Base-by-base conservation (phyloP, 2,888 invertebrate genomes). In the Pseudanteris insignis region DNA sequence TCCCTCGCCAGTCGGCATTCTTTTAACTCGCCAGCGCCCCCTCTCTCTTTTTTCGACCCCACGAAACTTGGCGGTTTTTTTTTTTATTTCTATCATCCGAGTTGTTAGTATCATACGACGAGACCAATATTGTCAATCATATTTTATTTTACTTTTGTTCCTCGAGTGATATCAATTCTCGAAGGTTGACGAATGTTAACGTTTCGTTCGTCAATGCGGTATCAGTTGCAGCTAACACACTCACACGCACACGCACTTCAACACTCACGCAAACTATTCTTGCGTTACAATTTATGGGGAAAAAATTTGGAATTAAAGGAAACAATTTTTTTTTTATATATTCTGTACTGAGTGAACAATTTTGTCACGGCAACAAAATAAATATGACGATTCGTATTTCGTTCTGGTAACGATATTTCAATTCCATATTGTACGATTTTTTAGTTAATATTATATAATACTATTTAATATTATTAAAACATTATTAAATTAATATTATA, bases 81-180 rank as follows among this genome's bases (percentile, higher is more conserved):
- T 26, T 21, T 21, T 21, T 21, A 3, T 7, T 7, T 7, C 21
- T 51, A 46, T 51, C 50, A 48, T 51, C 46, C 54, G 54, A 50
- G 54, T 54, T 50, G 37, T 53, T 48, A 34, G 43, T 48, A 47
- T 44, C 48, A 54, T 43, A 54, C 54, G 38, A 46, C 59, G 51
- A 59, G 54, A 54, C 60, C 54, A 54, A 61, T 61, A 54, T 61
- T 61, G 54, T 54, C 60, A 61, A 61, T 61, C 61, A 61, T 55
- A 53, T 59, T 59, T 53, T 53, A 47, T 51, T 59, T 59, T 51
- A 51, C 51, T 59, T 59, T 59, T 59, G 53, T 59, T 47, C 59
- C 26, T 59, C 59, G 51, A 53, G 59, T 53, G 51, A 46, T 59
- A 59, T 59, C 46, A 53, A 59, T 59, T 47, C 53, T 51, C 59